Evolutionary conservation across 2,888 invertebrate genomes (phyloP).

Genomic region (Slavum lentiscoides): DNA sequence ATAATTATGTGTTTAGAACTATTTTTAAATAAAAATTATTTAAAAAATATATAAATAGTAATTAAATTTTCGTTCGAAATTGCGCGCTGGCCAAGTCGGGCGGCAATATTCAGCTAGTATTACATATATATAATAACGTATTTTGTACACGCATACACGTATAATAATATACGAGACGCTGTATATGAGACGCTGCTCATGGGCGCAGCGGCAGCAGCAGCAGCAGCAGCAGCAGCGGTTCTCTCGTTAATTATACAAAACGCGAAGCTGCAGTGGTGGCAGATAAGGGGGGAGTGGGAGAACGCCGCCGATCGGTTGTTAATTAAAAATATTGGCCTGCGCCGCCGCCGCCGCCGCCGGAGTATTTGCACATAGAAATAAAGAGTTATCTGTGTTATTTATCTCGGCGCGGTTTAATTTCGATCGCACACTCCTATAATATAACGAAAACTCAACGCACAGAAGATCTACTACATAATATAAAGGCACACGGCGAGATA

Average conservation of each 20-base stretch:
- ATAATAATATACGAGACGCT: too few relatives aligned
- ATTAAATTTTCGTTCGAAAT: too few relatives aligned
- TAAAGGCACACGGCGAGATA: constrained; percentile 24
- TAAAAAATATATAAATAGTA: too few relatives aligned
- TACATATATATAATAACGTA: too few relatives aligned
- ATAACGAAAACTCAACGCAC: constrained; percentile 35
- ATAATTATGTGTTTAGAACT: too few relatives aligned
- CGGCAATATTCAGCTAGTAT: too few relatives aligned
- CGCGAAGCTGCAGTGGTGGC: neutral
- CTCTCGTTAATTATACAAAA: constrained; percentile 44
- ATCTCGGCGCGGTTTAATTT: constrained; percentile 44
- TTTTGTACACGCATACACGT: too few relatives aligned
- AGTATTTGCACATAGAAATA: constrained; percentile 34
- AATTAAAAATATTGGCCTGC: constrained; percentile 49
- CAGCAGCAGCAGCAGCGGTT: neutral
- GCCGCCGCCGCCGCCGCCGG: neutral
- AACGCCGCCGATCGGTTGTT: constrained; percentile 40
- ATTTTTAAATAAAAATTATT: too few relatives aligned
- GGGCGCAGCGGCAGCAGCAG: too few relatives aligned
- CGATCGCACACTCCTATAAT: constrained; percentile 39
- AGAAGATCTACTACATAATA: constrained; percentile 47
- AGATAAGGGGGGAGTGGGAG: too few relatives aligned
- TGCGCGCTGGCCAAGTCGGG: too few relatives aligned
- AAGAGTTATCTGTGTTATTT: constrained; percentile 45
- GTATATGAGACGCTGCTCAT: too few relatives aligned